Evolutionary conservation across 2,797 vertebrate species (phyloP).

Genomic region (Sphenopsis melanotis): DNA sequence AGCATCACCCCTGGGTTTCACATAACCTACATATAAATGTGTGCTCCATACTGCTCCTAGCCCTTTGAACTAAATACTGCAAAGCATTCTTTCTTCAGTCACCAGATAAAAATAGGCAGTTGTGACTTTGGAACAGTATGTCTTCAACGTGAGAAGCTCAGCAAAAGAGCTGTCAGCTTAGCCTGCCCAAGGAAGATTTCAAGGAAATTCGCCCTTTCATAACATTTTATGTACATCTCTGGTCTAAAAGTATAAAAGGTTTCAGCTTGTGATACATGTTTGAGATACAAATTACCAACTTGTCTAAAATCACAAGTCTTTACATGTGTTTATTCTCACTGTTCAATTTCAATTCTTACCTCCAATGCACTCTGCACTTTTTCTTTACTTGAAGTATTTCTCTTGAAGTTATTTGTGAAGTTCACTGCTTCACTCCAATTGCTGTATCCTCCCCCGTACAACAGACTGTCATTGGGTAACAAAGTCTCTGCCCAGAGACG

Average conservation of each 20-base stretch:
- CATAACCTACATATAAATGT: neutral
- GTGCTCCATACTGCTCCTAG: neutral
- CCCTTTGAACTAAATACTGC: neutral
- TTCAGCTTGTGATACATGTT: neutral
- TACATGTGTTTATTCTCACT: neutral
- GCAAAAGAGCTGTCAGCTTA: neutral
- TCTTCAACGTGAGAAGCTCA: neutral
- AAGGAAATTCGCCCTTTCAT: neutral
- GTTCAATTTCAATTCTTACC: slow-evolving; percentile 72
- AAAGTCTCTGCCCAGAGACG: slow-evolving; percentile 97
- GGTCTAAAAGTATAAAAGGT: neutral
- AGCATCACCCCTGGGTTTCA: neutral
- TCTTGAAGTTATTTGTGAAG: slow-evolving; percentile 76
- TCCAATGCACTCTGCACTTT: slow-evolving; percentile 79
- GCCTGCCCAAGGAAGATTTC: neutral
- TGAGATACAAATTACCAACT: neutral
- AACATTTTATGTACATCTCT: neutral
- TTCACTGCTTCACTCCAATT: slow-evolving; percentile 72
- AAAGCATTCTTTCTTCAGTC: neutral
- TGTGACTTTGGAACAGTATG: neutral
- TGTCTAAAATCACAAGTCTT: neutral
- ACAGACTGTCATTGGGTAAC: slow-evolving; percentile 90
- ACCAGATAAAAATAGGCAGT: neutral
- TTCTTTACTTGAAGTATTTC: slow-evolving; percentile 78
- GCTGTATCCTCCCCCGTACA: slow-evolving; percentile 81